Base-by-base conservation (phyloP, 2,113 vertebrate species). In the Spermophilus dauricus region DNA sequence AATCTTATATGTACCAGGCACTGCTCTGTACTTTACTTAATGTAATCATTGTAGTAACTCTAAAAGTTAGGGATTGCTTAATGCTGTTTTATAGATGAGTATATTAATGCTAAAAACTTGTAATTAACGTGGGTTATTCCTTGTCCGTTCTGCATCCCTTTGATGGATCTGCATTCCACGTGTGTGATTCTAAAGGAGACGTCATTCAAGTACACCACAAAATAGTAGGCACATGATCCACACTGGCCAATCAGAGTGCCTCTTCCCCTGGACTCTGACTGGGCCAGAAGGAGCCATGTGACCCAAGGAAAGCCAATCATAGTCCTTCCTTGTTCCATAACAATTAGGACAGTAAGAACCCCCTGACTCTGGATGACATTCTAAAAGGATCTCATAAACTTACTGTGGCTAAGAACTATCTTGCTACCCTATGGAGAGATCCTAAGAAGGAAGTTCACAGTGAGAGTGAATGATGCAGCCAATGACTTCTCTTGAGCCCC, bases 281-380 rank as follows among this genome's bases (percentile, higher is more conserved):
- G 63, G 63, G 65, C 39, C 45, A 34, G 51, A 69, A 67, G n/a
- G n/a, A 92, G 73, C 70, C 37, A 86, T 5, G 2, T 58, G 89
- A 95, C 45, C 73, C 80, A 82, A 48, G 37, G 48, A 85, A 94
- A 86, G 48, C 16, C 73, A 77, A 73, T 83, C 88, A 91, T 7
- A 42, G 14, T 53, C 61, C 48, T 85, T 48, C 13, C 45, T 37
- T 77, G 37, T 26, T 26, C 37, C 56, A 17, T 72, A 82, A 61
- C 42, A 51, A 63, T 28, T 72, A 51, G 32, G 26, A 34, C 48
- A 65, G 17, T 67, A 42, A 83, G 77, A 76, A 34, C 34, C 37
- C 6, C 30, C 61, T 93, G 77, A 87, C 5, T 73, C 8, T 4
- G 73, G 61, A 53, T 75, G 77, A 77, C 30, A 73, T 12, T 26